Conservation (phyloP, 2,113 vertebrate genomes). For the Formicarius rufipectus region DNA sequence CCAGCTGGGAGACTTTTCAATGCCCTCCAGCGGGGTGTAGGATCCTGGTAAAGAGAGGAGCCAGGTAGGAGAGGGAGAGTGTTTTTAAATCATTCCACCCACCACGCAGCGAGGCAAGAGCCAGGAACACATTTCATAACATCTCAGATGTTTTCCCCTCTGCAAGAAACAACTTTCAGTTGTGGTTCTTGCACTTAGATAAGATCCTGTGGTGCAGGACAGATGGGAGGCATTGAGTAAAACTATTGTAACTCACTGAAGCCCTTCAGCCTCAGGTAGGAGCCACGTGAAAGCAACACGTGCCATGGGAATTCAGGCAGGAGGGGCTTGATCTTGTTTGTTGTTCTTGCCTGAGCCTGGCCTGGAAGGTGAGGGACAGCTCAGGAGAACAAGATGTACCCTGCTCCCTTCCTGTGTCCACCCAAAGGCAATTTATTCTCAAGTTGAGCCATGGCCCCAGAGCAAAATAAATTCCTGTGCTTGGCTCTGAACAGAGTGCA, state of each 20-base stretch:
- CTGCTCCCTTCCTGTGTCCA: background rate
- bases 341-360: background rate
- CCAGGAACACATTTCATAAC: background rate
- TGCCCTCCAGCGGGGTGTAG: background rate
- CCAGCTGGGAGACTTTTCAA: background rate
- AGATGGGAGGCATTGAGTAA: background rate
- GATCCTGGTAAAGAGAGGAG: background rate
- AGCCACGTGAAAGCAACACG: background rate
- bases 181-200: background rate
- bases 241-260: background rate
- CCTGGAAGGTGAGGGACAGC: background rate
- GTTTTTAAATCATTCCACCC: background rate
- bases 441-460: background rate
- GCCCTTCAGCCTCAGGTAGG: background rate
- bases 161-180: background rate
- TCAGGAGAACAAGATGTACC: background rate
- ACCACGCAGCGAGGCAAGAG: fast-evolving
- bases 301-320: background rate
- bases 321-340: slow-evolving; percentile 10
- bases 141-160: background rate
- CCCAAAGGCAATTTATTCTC: background rate
- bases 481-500: fast-evolving
- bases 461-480: background rate
- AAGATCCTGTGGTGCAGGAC: background rate
- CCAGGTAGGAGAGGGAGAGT: background rate